Evolutionary conservation across 2,113 vertebrate species (phyloP).

Genomic region (Gambusia affinis): DNA sequence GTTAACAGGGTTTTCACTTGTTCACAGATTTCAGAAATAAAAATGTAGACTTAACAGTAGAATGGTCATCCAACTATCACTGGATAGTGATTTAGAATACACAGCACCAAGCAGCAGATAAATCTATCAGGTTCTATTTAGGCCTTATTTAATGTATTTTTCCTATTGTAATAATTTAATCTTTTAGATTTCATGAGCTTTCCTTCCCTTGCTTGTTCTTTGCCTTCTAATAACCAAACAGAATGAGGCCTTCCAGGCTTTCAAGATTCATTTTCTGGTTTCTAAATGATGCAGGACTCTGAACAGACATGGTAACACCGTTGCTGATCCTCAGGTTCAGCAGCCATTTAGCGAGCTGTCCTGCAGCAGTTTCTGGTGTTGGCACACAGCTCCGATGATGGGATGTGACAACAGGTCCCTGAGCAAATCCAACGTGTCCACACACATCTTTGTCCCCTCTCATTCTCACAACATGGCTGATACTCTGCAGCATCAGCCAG

Average conservation of each 20-base stretch:
- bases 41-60: neutral
- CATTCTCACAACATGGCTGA: conserved; percentile 39
- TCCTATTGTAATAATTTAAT: neutral
- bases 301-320: conserved; percentile 3
- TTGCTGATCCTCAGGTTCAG: conserved; percentile 42
- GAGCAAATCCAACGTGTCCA: conserved; percentile 67
- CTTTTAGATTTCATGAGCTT: neutral
- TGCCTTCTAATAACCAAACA: neutral
- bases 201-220: neutral
- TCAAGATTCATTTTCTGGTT: neutral
- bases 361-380: conserved; percentile 42
- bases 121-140: neutral
- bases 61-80: neutral
- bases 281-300: conserved; percentile 17
- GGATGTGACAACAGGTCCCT: conserved; percentile 73
- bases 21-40: neutral
- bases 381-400: conserved; percentile 50
- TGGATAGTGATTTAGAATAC: neutral
- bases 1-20: too few relatives aligned
- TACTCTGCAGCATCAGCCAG: conserved; percentile 15
- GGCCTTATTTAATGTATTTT: neutral
- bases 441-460: conserved; percentile 64
- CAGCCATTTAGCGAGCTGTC: conserved; percentile 44
- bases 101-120: neutral
- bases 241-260: neutral